Base-by-base conservation (phyloP, 2,888 invertebrate genomes). In the Arrhopalites spinosus region DNA sequence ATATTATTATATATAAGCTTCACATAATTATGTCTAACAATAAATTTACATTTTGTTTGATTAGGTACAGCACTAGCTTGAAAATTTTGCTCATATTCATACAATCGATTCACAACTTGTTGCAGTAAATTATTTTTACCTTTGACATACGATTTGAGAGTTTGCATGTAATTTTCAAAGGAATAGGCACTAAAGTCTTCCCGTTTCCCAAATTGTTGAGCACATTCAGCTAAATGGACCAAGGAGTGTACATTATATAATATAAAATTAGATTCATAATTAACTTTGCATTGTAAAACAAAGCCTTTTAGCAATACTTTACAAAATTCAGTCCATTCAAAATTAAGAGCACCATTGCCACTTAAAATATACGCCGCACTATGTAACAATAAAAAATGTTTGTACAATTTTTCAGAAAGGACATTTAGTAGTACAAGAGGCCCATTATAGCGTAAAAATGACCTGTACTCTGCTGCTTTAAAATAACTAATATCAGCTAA, bases 211-310 rank as follows among this genome's bases (percentile, higher is more conserved):
- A 29, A 66, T 30, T 43, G 47, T 11, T 11, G 5, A 29, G 47
- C 23, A 53, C 66, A 53, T 1, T 64, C 53, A 3, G 47, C n/a
- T 2, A 73, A 2, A 50, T 73, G 73, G 47, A 66, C 17, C 3
- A 73, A 29, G 1, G 66, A 66, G 29, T 73, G 73, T 23, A 73
- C 66, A 66, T 73, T 73, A 23, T 73, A 66, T 8, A 53, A 29
- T 2, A 66, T 3, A 13, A 64, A 64, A 3, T 43, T 17, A 15
- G 7, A 8, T 2, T 53, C n/a, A n/a, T 73, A 73, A 8, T 50
- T 20, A 2, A 3, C 1, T 25, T 1, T 27, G 5, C 25, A 23
- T 27, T 66, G 17, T 1, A n/a, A 15, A 29, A 73, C 53, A 50
- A 73, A 73, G 27, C 25, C 23, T 64, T 15, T 5, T 5, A 73